Conservation (phyloP, 1,140 invertebrate genomes). For the Cyclargus thomasi region DNA sequence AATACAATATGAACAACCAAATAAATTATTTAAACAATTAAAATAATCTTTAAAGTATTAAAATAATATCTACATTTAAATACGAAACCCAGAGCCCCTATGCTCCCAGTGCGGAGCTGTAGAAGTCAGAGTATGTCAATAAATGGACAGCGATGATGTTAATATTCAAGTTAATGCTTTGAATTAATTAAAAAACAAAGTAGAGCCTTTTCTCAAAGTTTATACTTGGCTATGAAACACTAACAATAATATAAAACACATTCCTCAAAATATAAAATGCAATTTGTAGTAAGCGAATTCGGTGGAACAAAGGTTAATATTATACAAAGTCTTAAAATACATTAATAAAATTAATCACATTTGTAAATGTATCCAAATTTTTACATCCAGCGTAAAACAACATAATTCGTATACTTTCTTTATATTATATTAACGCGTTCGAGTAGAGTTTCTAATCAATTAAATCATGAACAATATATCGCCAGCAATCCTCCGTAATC, state of each 20-base stretch:
- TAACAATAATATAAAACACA: neutral
- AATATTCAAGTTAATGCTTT: neutral
- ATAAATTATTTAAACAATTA: neutral
- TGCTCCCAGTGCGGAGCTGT: too few species aligned
- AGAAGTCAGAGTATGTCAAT: neutral
- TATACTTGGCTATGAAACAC: neutral
- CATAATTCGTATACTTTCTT: neutral
- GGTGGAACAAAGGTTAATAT: neutral
- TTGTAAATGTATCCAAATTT: neutral
- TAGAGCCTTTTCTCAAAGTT: neutral
- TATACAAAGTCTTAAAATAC: slow-evolving; percentile 5
- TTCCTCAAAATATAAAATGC: slow-evolving; percentile 5
- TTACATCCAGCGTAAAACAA: neutral
- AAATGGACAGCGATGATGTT: neutral
- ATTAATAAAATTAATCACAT: slow-evolving; percentile 1
- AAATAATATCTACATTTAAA: neutral
- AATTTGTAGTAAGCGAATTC: neutral
- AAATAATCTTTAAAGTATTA: neutral
- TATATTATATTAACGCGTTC: too few species aligned
- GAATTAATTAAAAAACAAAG: neutral
- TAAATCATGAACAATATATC: too few species aligned
- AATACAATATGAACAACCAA: slow-evolving; percentile 9
- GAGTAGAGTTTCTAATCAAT: too few species aligned
- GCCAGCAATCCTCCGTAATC: neutral
- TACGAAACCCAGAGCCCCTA: neutral